Evolutionary conservation across 2,888 invertebrate genomes (phyloP).

Genomic region (Bimastos eiseni): DNA sequence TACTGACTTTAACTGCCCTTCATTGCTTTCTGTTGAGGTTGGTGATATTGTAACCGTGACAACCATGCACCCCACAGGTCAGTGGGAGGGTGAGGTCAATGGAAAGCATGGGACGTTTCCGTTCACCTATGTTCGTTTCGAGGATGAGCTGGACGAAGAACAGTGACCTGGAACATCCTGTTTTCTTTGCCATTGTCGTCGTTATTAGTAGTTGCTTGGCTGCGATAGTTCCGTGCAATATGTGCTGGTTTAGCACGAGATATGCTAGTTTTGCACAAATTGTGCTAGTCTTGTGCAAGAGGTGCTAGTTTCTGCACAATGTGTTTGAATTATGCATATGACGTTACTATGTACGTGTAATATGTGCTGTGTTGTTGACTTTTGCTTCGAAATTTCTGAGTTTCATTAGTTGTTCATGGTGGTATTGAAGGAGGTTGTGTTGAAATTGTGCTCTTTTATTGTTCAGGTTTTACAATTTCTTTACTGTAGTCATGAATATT

Average conservation of each 20-base stretch:
- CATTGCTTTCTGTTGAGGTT: conserved; percentile 62
- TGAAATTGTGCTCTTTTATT: not conserved
- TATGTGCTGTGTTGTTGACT: not conserved
- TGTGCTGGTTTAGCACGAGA: conserved; percentile 6
- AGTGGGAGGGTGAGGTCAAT: conserved; percentile 94
- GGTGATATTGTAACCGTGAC: conserved; percentile 94
- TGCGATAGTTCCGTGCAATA: not conserved
- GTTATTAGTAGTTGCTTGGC: conserved; percentile 14
- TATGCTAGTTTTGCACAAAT: conserved; percentile 13
- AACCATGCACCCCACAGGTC: conserved; percentile 94
- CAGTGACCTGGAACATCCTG: conserved; percentile 17
- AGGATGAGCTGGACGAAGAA: conserved; percentile 71
- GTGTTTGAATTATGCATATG: conserved; percentile 13
- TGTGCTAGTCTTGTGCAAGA: conserved; percentile 7
- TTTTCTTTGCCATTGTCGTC: conserved; percentile 13
- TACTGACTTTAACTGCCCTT: not conserved
- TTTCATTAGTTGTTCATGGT: not conserved
- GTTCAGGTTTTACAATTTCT: not conserved
- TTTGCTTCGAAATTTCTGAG: not conserved
- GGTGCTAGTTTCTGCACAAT: not conserved
- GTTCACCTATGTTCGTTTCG: conserved; percentile 93
- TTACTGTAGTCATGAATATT: not conserved
- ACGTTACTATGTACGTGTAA: not conserved
- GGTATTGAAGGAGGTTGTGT: conserved; percentile 5
- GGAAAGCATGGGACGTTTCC: conserved; percentile 89